phyloP scores from a whole-genome alignment of 2,888 invertebrate genomes.

The Cheilosia pagana region DNA sequence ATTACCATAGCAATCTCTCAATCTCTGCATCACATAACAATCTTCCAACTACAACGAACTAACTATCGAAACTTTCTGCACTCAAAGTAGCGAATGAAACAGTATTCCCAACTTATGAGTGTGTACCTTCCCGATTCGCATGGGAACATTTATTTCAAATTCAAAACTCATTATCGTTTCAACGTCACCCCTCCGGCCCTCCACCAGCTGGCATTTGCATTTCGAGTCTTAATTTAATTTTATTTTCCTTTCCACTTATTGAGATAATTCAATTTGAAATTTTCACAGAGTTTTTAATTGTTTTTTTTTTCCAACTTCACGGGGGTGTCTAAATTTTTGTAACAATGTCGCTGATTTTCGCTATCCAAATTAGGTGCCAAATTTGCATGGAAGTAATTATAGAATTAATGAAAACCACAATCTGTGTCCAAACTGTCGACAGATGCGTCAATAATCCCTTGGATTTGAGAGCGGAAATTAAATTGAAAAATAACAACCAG shows the following conservation, averaged over 20 bases:
- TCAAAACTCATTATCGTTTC: conserved; percentile 1
- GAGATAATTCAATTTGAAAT: too few relatives aligned
- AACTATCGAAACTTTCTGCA: neutral
- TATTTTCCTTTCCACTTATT: neutral
- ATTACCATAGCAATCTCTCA: neutral
- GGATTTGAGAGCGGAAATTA: neutral
- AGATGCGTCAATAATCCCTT: neutral
- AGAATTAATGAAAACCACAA: neutral
- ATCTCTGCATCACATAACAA: neutral
- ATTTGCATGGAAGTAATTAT: conserved; percentile 16
- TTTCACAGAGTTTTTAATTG: too few relatives aligned
- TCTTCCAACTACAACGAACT: neutral
- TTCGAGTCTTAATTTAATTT: neutral
- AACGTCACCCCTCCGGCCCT: neutral
- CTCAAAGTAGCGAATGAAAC: neutral
- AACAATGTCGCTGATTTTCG: neutral
- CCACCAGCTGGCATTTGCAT: neutral
- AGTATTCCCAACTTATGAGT: neutral
- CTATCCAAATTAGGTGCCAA: neutral
- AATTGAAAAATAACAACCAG: conserved; percentile 8
- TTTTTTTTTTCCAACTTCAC: too few relatives aligned
- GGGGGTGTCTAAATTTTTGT: too few relatives aligned
- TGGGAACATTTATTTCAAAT: neutral
- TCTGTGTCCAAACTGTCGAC: neutral
- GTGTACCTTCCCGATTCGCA: neutral